phyloP scores from a whole-genome alignment of 2,113 vertebrate genomes.

The Uria aalge region DNA sequence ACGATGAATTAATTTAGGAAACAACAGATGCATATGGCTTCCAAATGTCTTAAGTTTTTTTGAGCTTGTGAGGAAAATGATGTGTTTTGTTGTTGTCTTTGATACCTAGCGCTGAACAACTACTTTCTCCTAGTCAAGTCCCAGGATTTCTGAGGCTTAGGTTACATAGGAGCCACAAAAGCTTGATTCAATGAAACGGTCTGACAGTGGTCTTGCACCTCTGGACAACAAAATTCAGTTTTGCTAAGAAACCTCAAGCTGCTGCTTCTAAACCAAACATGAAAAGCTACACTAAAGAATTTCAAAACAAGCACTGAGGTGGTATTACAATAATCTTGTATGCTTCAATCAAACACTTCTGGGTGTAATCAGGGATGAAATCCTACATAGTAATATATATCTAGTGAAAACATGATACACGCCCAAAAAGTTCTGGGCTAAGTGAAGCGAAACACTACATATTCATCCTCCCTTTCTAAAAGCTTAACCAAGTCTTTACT shows the following conservation, averaged over 20 bases:
- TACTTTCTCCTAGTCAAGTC: neutral
- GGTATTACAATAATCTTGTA: neutral
- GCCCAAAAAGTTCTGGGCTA: neutral
- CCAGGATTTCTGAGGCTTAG: neutral
- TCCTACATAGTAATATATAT: neutral
- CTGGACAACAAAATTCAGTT: neutral
- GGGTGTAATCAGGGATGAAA: neutral
- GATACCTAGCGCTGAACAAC: neutral
- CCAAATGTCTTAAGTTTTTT: neutral
- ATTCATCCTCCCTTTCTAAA: neutral
- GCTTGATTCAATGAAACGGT: neutral
- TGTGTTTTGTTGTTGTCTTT: neutral
- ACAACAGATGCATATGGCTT: neutral
- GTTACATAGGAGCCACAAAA: neutral
- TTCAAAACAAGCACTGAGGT: neutral
- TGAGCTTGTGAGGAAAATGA: neutral
- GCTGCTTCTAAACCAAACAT: neutral
- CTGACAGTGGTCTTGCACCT: neutral
- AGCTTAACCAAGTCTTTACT: neutral
- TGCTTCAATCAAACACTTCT: neutral
- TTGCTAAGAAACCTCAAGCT: neutral
- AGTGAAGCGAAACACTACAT: neutral
- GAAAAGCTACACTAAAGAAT: neutral
- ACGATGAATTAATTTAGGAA: constrained; percentile 7
- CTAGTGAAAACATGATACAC: neutral